Percentiles rank a stretch among this genome's conserved stretches.
Conservation (phyloP, 2,888 invertebrate species). For the Brassicogethes aeneus region DNA sequence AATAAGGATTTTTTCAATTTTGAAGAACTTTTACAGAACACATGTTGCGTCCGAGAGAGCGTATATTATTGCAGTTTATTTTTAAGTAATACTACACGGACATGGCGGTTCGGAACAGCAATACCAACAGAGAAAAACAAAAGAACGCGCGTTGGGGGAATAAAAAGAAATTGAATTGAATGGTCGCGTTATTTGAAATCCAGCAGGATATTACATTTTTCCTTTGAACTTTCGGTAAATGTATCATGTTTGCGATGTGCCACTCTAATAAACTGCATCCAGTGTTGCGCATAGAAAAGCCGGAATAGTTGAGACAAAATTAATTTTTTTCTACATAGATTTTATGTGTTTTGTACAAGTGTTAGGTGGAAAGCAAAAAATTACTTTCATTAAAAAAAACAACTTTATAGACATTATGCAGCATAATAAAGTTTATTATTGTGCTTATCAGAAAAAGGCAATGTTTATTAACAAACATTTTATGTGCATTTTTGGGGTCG, state of each 20-base stretch:
- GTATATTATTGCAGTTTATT: slow-evolving; percentile 2
- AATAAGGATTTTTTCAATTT: too few relatives aligned
- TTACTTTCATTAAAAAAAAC: too few relatives aligned
- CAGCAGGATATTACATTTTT: slow-evolving; percentile 33
- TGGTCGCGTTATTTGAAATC: slow-evolving; percentile 30
- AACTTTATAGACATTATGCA: too few relatives aligned
- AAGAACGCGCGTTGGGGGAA: slow-evolving; percentile 4
- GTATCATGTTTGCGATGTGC: slow-evolving; percentile 24
- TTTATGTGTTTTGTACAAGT: too few relatives aligned
- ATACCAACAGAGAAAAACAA: slow-evolving; percentile 10
- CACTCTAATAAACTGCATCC: slow-evolving; percentile 21
- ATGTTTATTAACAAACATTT: too few relatives aligned
- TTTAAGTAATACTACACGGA: not conserved
- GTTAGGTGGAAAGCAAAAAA: too few relatives aligned
- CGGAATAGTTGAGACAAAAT: too few relatives aligned
- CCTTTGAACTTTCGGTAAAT: slow-evolving; percentile 30
- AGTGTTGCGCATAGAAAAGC: too few relatives aligned
- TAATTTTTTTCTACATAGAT: too few relatives aligned
- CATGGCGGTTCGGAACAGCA: slow-evolving; percentile 3
- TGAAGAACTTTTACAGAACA: not conserved
- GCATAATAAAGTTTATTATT: too few relatives aligned
- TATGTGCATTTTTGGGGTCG: too few relatives aligned
- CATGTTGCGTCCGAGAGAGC: not conserved
- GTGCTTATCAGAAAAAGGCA: too few relatives aligned
- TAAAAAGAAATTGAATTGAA: slow-evolving; percentile 25